Conservation (phyloP, 1,140 invertebrate species). For the Drosophila tani region DNA sequence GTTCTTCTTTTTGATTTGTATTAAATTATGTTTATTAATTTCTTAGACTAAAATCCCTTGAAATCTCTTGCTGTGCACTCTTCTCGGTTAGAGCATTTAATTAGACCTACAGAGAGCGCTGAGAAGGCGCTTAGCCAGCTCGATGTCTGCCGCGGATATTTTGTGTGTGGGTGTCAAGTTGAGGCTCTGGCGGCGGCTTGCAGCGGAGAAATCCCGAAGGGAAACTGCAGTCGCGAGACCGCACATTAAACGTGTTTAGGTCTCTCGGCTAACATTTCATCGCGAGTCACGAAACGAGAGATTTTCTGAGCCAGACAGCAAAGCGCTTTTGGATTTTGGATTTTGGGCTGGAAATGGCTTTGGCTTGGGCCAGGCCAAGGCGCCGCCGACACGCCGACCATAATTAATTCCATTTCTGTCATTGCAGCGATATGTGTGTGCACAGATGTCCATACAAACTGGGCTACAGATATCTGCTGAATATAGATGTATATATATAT, state of each 20-base stretch:
- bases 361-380: constrained; percentile 48
- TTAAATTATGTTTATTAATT: too few species aligned
- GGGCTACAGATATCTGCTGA: constrained; percentile 2
- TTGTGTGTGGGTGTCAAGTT: constrained; percentile 72
- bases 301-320: constrained; percentile 32
- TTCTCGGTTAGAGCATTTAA: constrained; percentile 51
- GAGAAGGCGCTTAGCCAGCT: constrained; percentile 51
- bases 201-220: constrained; percentile 16
- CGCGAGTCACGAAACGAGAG: constrained; percentile 71
- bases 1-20: too few species aligned
- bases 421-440: constrained; percentile 53
- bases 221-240: constrained; percentile 55
- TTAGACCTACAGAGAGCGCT: constrained; percentile 38
- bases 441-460: not conserved
- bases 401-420: constrained; percentile 65
- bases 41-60: not conserved
- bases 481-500: not conserved
- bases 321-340: constrained; percentile 4
- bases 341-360: constrained; percentile 22
- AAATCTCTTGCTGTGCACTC: not conserved
- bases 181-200: not conserved
- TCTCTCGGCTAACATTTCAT: constrained; percentile 64
- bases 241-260: constrained; percentile 77
- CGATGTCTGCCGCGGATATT: constrained; percentile 26
- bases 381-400: constrained; percentile 57